Base-by-base conservation (phyloP, 2,888 invertebrate species). In the Nomada flava region DNA sequence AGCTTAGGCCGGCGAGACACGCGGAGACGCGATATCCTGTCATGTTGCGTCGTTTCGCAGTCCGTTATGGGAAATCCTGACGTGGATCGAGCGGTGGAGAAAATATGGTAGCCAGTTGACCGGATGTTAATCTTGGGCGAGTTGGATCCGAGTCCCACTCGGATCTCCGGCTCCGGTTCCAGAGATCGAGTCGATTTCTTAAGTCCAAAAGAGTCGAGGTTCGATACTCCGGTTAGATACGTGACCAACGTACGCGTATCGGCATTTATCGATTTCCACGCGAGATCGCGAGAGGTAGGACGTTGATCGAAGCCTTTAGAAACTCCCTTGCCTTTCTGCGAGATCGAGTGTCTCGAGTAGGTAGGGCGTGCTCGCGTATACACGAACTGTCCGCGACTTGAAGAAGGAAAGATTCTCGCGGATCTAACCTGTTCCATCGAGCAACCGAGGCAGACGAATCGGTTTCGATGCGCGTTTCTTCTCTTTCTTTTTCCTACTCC, bases 201-300 rank as follows among this genome's bases (percentile, higher is more conserved):
- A 70, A 83, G 68, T 88, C 87, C 86, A 85, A 87, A 87, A 88
- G 85, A 83, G 81, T 85, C 85, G 65, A 59, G 76, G 65, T 73
- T 55, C 78, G 87, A 84, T 79, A 82, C 79, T 84, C 85, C 84
- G 87, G 85, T 84, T 87, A 87, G 86, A 83, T 87, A 87, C 88
- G 88, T 87, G 87, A 87, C 73, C 82, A 76, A 79, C 73, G 88
- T 81, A 79, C 83, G 60, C 82, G 75, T 82, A 72, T 78, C 76
- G 88, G 82, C 84, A 59, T 87, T 87, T 85, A 88, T 86, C 84
- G 82, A 88, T 87, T 87, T 88, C 86, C 82, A 84, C 84, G 81
- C 86, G 72, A 71, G 79, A 83, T 73, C 84, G 75, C 80, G 85
- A 83, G 75, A 29, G 76, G 29, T 70, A 67, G 81, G 82, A 86